Evolutionary conservation across 2,888 invertebrate species (phyloP).

Genomic region (Drosophila ochracea): DNA sequence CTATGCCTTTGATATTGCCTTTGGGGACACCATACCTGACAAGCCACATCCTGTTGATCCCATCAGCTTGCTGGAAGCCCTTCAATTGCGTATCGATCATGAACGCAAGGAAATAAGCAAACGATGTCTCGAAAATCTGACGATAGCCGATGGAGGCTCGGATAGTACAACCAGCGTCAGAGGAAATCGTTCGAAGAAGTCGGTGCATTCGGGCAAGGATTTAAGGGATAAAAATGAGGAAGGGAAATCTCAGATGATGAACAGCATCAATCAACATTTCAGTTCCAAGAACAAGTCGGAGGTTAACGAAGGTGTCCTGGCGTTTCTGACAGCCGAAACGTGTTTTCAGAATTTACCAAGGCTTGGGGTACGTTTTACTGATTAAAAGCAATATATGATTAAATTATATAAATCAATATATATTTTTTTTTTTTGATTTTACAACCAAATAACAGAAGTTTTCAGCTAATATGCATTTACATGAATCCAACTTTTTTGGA

Average conservation of each 20-base stretch:
- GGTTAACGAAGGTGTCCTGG: conserved; percentile 62
- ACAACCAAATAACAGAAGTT: conserved; percentile 29
- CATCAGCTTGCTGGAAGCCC: conserved; percentile 76
- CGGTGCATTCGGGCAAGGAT: neutral
- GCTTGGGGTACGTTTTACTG: conserved; percentile 34
- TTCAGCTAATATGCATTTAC: conserved; percentile 45
- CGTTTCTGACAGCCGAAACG: conserved; percentile 59
- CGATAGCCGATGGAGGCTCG: conserved; percentile 2
- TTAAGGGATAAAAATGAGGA: neutral
- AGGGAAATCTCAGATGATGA: too few species aligned
- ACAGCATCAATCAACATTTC: conserved; percentile 59
- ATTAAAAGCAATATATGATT: neutral
- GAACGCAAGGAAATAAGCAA: conserved; percentile 59
- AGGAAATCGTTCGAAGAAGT: neutral
- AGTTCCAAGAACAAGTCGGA: conserved; percentile 43
- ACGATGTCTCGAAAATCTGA: neutral
- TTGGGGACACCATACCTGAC: conserved; percentile 42
- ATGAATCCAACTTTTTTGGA: conserved; percentile 56
- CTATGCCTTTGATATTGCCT: conserved; percentile 54
- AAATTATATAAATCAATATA: too few species aligned
- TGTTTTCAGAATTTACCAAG: neutral
- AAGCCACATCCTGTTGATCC: conserved; percentile 62
- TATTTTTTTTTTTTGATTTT: neutral
- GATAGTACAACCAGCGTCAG: conserved; percentile 1
- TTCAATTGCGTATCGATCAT: conserved; percentile 66